These are phyloP conservation scores for Parnassius smintheus DNA, from an alignment of 2,888 invertebrate genomes.

Conservation along the genomic window DNA sequence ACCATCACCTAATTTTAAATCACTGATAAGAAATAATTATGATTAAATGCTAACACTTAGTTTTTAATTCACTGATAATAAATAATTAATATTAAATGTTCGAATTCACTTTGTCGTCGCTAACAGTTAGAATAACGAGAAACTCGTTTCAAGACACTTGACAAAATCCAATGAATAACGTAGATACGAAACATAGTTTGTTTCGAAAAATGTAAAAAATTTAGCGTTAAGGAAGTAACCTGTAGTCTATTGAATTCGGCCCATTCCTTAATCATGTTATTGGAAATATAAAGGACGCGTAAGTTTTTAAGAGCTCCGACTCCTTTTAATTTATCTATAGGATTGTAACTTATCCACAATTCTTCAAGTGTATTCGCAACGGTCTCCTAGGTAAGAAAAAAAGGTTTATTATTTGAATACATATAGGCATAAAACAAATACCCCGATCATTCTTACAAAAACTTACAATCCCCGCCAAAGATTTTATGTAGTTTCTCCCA, in stretches of 20 bases:
- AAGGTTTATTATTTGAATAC: not conserved
- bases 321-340: slow-evolving; percentile 95
- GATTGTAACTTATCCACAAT: slow-evolving; percentile 96
- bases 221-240: slow-evolving; percentile 38
- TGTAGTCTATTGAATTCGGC: slow-evolving; percentile 85
- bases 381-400: slow-evolving; percentile 83
- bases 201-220: slow-evolving; percentile 1
- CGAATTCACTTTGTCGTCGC: too few relatives aligned
- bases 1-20: too few relatives aligned
- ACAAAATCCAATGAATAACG: too few relatives aligned
- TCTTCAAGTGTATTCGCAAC: slow-evolving; percentile 94
- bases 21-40: too few relatives aligned
- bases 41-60: too few relatives aligned
- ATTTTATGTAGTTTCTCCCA: slow-evolving; percentile 93
- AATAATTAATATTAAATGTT: too few relatives aligned
- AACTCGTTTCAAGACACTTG: too few relatives aligned
- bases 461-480: slow-evolving; percentile 88
- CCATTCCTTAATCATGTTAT: slow-evolving; percentile 93
- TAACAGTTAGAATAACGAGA: too few relatives aligned
- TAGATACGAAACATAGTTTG: too few relatives aligned
- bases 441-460: slow-evolving; percentile 17
- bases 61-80: too few relatives aligned
- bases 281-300: slow-evolving; percentile 89
- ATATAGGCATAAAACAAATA: not conserved
- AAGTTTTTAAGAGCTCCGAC: slow-evolving; percentile 89